These are phyloP conservation scores for Hydrocynus forskahlii DNA, from an alignment of 2,797 vertebrate species.

Conservation along the genomic window DNA sequence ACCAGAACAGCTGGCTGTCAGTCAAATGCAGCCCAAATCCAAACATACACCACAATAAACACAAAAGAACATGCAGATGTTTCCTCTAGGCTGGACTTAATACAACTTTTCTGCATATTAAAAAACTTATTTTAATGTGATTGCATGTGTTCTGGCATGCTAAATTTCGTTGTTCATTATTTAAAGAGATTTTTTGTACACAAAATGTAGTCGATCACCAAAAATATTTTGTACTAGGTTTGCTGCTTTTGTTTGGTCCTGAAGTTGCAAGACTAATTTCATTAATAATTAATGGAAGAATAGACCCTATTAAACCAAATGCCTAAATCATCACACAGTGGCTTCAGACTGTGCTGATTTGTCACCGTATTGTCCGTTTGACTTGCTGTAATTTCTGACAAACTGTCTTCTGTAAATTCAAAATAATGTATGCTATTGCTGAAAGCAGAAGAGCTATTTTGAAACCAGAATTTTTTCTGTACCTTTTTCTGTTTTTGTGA, in stretches of 20 bases:
- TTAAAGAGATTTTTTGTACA: not conserved
- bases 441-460: not conserved
- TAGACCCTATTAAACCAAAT: not conserved
- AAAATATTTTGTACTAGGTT: not conserved
- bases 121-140: not conserved
- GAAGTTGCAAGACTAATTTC: not conserved
- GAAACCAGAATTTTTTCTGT: not conserved
- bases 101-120: not conserved
- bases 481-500: not conserved
- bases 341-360: too few relatives aligned
- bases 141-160: not conserved
- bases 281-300: not conserved
- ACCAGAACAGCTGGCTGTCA: constrained; percentile 83
- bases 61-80: constrained; percentile 79
- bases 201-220: not conserved
- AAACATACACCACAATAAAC: constrained; percentile 84
- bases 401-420: too few relatives aligned
- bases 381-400: not conserved
- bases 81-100: constrained; percentile 60
- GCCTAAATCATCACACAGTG: not conserved
- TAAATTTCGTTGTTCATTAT: not conserved
- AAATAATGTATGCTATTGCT: not conserved
- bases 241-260: not conserved
- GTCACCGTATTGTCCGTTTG: not conserved
- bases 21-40: constrained; percentile 80